Evolutionary conservation across 1,140 invertebrate species (phyloP).

Genomic region (Lamellibrachia luymesi): DNA sequence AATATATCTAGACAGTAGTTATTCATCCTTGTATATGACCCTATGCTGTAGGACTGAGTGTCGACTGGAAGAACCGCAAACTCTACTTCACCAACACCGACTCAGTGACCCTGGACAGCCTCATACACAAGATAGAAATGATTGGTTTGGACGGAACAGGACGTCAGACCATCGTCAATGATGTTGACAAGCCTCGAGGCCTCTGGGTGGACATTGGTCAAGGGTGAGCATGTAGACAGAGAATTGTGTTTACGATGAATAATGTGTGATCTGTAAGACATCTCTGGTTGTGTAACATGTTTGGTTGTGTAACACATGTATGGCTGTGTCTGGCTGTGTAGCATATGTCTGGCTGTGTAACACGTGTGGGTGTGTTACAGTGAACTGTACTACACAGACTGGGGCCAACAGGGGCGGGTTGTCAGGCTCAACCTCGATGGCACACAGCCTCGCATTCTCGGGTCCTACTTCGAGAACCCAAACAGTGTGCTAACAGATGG

Average conservation of each 20-base stretch:
- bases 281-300: neutral
- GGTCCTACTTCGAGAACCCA: constrained; percentile 35
- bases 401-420: constrained; percentile 37
- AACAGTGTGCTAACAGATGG: constrained; percentile 31
- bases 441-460: constrained; percentile 29
- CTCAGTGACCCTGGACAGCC: constrained; percentile 31
- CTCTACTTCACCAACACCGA: constrained; percentile 21
- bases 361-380: constrained; percentile 28
- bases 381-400: constrained; percentile 41
- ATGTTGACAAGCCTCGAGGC: constrained; percentile 37
- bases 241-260: neutral
- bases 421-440: constrained; percentile 36
- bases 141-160: constrained; percentile 33
- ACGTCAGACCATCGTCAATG: constrained; percentile 34
- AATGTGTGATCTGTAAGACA: neutral
- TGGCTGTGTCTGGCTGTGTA: neutral
- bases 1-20: neutral
- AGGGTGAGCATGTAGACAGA: constrained; percentile 27
- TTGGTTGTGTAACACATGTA: neutral
- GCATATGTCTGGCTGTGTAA: neutral
- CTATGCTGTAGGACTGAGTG: constrained; percentile 35
- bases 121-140: constrained; percentile 38
- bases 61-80: constrained; percentile 35
- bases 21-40: neutral
- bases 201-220: constrained; percentile 35